Conservation (phyloP, 2,113 vertebrate species). For the Oriolus oriolus region DNA sequence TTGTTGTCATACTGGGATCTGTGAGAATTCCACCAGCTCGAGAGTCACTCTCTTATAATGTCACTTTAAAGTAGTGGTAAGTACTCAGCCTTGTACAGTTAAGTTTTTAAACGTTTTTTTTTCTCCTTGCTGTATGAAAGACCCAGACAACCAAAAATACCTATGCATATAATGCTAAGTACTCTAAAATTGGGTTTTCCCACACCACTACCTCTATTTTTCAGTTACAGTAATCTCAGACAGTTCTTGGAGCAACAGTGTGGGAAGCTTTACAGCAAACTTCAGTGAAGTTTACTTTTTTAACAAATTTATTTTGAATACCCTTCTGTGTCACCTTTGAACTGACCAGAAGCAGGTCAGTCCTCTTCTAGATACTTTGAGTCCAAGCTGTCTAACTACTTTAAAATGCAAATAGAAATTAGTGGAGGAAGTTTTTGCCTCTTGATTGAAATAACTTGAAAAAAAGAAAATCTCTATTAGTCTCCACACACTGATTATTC, state of each 20-base stretch:
- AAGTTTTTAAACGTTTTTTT: background rate
- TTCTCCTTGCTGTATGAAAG: background rate
- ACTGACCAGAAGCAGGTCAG: background rate
- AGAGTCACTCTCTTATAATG: background rate
- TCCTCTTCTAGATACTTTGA: background rate
- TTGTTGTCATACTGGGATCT: background rate
- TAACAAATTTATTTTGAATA: background rate
- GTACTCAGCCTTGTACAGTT: background rate
- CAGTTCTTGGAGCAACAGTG: background rate
- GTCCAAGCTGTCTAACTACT: background rate
- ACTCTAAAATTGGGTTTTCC: background rate
- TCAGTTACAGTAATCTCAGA: background rate
- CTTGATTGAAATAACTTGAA: background rate
- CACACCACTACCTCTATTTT: background rate
- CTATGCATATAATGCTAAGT: background rate
- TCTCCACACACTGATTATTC: background rate
- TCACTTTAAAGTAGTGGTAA: background rate
- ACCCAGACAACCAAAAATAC: background rate
- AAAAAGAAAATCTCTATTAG: background rate
- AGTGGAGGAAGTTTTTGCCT: background rate
- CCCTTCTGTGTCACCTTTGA: background rate
- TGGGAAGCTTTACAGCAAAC: background rate
- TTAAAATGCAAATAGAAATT: background rate
- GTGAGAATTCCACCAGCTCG: background rate
- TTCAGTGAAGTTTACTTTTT: background rate